Conservation (phyloP, 2,797 vertebrate species). For the Lutjanus argentimaculatus region DNA sequence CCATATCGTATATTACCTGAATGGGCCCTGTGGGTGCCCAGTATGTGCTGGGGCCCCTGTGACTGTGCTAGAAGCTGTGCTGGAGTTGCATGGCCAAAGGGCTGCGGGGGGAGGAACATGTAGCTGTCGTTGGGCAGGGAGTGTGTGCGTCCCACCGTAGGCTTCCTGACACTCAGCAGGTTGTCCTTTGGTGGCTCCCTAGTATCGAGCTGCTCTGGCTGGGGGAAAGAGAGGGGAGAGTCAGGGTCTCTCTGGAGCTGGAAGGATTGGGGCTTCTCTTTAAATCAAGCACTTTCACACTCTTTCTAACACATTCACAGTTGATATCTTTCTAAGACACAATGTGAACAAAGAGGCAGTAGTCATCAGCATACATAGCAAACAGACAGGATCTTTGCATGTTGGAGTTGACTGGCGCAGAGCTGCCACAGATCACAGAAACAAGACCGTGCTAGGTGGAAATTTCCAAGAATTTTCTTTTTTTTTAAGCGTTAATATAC, state of each 20-base stretch:
- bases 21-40: constrained; percentile 77
- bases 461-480: constrained; percentile 14
- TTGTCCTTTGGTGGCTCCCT: constrained; percentile 80
- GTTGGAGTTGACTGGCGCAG: constrained; percentile 72
- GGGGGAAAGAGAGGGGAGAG: constrained; percentile 29
- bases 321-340: constrained; percentile 55
- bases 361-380: constrained; percentile 74
- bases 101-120: constrained; percentile 89
- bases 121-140: constrained; percentile 98
- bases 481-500: not conserved
- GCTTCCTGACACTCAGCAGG: constrained; percentile 92
- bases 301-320: constrained; percentile 57
- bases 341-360: constrained; percentile 67
- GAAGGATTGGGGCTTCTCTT: not conserved
- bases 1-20: constrained; percentile 83
- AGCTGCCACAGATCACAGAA: constrained; percentile 76
- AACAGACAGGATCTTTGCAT: constrained; percentile 67
- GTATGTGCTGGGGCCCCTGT: constrained; percentile 75
- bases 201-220: constrained; percentile 70
- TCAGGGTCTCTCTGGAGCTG: constrained; percentile 28
- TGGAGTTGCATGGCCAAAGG: constrained; percentile 37
- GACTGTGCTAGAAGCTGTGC: constrained; percentile 59
- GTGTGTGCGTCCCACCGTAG: constrained; percentile 94
- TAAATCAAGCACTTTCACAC: constrained; percentile 49
- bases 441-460: not conserved